Base-by-base conservation (phyloP, 2,888 invertebrate species). In the Drosophila ezoana region DNA sequence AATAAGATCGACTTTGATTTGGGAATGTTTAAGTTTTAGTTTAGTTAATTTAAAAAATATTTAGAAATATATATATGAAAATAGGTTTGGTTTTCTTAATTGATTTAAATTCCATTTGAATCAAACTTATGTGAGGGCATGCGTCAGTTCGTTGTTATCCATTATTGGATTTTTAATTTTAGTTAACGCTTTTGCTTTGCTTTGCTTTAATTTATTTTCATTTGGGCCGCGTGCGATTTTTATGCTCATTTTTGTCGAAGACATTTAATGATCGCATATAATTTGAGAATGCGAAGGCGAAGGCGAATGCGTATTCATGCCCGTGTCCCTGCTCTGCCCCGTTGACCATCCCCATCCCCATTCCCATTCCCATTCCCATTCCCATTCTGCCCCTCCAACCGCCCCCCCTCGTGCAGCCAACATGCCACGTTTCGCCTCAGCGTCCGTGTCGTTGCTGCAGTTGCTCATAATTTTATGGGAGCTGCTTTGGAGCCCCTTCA, bases 201-300 rank as follows among this genome's bases (percentile, higher is more conserved):
- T 69, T 79, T 76, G 71, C 61, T 71, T 85, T 80, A 82, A 87
- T 87, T 88, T 83, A 85, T 86, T 86, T 88, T 88, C 83, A 82
- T 83, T 78, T 86, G 87, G 67, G 62, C 81, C 79, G 88, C 86
- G 86, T 86, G 87, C 89, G 89, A 76, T 88, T 87, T 85, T 86
- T 84, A 82, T 86, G 87, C 87, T 84, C 73, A 80, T 88, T 79
- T 82, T 87, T 82, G 87, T 90, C 87, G 83, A 85, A 87, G 87
- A 89, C 88, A 89, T 90, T 90, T 85, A 89, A 89, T 90, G 90
- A 87, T 83, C 87, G 84, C 83, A 83, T 84, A 89, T 89, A 89
- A 89, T 89, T 88, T 85, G 81, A 87, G 84, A 81, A 87, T 78
- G 78, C 81, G 80, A 77, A 72, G 70, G 75, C 61, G 57, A 71